Base-by-base conservation (phyloP, 2,113 vertebrate genomes). In the Irena cyanogastra region DNA sequence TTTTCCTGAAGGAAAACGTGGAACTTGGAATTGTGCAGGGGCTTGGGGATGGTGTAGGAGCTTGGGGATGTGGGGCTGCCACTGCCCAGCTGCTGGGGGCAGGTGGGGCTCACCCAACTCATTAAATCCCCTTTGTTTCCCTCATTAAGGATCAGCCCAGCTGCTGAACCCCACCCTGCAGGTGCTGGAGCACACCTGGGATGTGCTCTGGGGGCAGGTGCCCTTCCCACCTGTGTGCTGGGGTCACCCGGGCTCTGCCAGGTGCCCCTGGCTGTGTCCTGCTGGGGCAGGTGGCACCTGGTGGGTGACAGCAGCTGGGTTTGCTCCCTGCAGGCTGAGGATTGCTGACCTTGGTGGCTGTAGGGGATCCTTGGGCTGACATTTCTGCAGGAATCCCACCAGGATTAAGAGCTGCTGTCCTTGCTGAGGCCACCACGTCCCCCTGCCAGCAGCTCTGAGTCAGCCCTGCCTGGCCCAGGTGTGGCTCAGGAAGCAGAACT, bases 401-500 rank as follows among this genome's bases (percentile, higher is more conserved):
- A 1, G 74, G 65, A 3, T 4, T 0, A 10, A 76, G 66, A 10
- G 4, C 0, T 22, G 42, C 75, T 42, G 24, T 35, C 69, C 79
- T 24, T 24, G 41, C 57, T 0, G 2, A 1, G 35, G 87, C 68
- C 49, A 31, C 52, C 1, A 2, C 0, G 23, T 64, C n/a, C 2
- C 44, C 30, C 37, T 69, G 74, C 20, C 76, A 64, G 85, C 61
- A 68, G 64, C 77, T 6, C 76, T 52, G 84, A 76, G 76, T 52
- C 94, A 85, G 2, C 82, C 71, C 83, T 20, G 54, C 1, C 30
- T 3, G 30, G 83, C 83, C 22, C 74, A 44, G 92, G 70, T 44
- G 92, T 75, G 87, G 84, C 85, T 76, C 23, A 3, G 44, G 28
- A 16, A 86, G 77, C 60, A 39, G 12, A 82, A 33, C 49, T 57